phyloP scores from a whole-genome alignment of 2,113 vertebrate genomes.

The Menidia beryllina region DNA sequence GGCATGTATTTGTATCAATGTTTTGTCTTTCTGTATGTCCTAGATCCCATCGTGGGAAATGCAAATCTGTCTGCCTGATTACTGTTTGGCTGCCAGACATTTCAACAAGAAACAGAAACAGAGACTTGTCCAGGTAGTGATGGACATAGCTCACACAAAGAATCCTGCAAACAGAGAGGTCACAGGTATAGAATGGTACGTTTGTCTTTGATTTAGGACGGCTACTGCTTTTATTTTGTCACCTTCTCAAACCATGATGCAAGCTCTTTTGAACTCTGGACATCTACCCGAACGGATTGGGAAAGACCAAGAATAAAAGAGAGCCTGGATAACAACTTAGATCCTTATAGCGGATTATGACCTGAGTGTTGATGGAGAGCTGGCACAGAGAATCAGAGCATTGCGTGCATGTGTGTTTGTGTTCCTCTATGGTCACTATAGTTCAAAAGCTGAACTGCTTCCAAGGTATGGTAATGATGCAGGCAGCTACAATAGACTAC shows the following conservation, averaged over 20 bases:
- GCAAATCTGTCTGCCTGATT: slow-evolving; percentile 89
- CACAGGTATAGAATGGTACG: slow-evolving; percentile 13
- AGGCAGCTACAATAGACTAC: slow-evolving; percentile 78
- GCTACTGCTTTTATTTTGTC: background rate
- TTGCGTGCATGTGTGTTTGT: slow-evolving; percentile 83
- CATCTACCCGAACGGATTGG: too few relatives aligned
- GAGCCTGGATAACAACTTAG: slow-evolving; percentile 63
- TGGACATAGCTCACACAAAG: slow-evolving; percentile 34
- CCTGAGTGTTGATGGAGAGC: slow-evolving; percentile 61
- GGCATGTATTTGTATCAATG: slow-evolving; percentile 38
- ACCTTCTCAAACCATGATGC: background rate
- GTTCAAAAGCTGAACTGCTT: slow-evolving; percentile 81
- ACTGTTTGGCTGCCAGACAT: slow-evolving; percentile 86
- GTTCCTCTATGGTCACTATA: slow-evolving; percentile 77
- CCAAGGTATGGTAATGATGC: slow-evolving; percentile 82
- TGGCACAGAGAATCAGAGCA: slow-evolving; percentile 72
- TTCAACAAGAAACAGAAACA: slow-evolving; percentile 84
- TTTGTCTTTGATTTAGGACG: slow-evolving; percentile 5
- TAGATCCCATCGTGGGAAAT: slow-evolving; percentile 69
- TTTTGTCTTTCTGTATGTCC: slow-evolving; percentile 67
- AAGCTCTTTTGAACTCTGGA: background rate
- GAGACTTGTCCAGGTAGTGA: slow-evolving; percentile 68
- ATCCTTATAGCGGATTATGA: slow-evolving; percentile 63
- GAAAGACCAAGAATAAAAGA: slow-evolving; percentile 31
- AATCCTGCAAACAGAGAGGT: slow-evolving; percentile 23